Percentiles rank a stretch among this genome's conserved stretches.
Conservation (phyloP, 2,888 invertebrate genomes). For the Chaetoderma sp. region DNA sequence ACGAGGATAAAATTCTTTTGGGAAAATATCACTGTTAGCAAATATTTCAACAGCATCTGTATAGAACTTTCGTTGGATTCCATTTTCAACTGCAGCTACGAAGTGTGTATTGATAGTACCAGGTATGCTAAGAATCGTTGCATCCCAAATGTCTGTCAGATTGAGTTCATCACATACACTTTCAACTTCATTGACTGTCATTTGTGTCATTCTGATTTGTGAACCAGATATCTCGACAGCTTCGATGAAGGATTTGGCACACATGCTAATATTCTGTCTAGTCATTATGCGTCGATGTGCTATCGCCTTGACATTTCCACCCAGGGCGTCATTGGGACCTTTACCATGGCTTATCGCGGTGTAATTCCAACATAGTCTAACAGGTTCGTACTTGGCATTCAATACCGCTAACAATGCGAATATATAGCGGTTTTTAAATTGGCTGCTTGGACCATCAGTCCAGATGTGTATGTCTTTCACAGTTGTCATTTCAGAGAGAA, state of each 20-base stretch:
- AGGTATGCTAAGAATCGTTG: too few relatives aligned
- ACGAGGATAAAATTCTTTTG: too few relatives aligned
- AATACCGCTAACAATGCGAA: not conserved
- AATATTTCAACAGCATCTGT: too few relatives aligned
- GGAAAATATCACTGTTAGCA: too few relatives aligned
- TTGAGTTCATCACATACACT: too few relatives aligned
- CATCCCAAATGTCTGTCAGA: too few relatives aligned
- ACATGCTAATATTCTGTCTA: not conserved
- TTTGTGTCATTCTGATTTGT: too few relatives aligned
- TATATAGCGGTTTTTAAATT: conserved; percentile 19
- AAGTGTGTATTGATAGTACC: too few relatives aligned
- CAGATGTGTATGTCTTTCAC: conserved; percentile 11
- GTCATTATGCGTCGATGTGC: conserved; percentile 15
- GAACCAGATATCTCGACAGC: too few relatives aligned
- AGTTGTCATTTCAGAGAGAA: not conserved
- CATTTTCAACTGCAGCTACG: too few relatives aligned
- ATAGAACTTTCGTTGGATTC: too few relatives aligned
- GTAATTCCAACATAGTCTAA: conserved; percentile 11
- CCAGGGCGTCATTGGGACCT: conserved; percentile 19
- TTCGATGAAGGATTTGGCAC: conserved; percentile 11
- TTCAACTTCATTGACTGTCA: too few relatives aligned
- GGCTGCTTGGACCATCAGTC: conserved; percentile 19
- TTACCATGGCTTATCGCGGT: conserved; percentile 22
- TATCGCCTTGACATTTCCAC: conserved; percentile 10
- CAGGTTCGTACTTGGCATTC: not conserved